phyloP scores from a whole-genome alignment of 2,888 invertebrate species.

The Isoperla grammatica region DNA sequence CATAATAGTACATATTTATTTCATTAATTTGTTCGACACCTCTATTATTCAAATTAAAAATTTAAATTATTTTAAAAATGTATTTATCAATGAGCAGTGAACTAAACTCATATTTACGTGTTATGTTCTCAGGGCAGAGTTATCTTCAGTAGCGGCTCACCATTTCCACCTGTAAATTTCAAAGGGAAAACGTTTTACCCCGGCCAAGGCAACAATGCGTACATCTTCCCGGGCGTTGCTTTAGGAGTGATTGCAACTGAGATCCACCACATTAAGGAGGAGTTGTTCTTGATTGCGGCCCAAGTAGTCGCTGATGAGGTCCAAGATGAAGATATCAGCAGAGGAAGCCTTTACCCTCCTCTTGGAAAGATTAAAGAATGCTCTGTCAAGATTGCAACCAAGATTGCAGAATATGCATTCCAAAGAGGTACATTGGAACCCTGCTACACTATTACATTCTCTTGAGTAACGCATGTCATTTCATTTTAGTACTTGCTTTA shows the following conservation, averaged over 20 bases:
- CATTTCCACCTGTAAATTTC: slow-evolving; percentile 79
- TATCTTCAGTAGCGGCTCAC: slow-evolving; percentile 94
- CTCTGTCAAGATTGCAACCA: slow-evolving; percentile 83
- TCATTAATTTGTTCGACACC: no score
- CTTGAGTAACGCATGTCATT: no score
- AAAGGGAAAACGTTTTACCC: slow-evolving; percentile 77
- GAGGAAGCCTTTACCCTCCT: slow-evolving; percentile 43
- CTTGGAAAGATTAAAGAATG: slow-evolving; percentile 76
- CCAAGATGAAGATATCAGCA: background rate
- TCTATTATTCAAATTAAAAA: no score
- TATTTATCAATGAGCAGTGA: no score
- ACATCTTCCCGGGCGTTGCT: slow-evolving; percentile 95
- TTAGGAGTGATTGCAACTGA: slow-evolving; percentile 92
- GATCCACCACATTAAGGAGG: slow-evolving; percentile 88
- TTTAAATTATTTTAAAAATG: no score
- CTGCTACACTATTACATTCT: no score
- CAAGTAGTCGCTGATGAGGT: slow-evolving; percentile 50
- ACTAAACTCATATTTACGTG: no score
- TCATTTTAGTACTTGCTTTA: no score
- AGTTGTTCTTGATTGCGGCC: slow-evolving; percentile 92
- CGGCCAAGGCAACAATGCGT: slow-evolving; percentile 97
- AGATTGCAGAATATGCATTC: slow-evolving; percentile 85
- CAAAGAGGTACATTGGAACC: slow-evolving; percentile 78
- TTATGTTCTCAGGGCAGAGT: slow-evolving; percentile 69
- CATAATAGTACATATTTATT: no score